phyloP scores from a whole-genome alignment of 2,888 invertebrate genomes.

The Morpho achilles region DNA sequence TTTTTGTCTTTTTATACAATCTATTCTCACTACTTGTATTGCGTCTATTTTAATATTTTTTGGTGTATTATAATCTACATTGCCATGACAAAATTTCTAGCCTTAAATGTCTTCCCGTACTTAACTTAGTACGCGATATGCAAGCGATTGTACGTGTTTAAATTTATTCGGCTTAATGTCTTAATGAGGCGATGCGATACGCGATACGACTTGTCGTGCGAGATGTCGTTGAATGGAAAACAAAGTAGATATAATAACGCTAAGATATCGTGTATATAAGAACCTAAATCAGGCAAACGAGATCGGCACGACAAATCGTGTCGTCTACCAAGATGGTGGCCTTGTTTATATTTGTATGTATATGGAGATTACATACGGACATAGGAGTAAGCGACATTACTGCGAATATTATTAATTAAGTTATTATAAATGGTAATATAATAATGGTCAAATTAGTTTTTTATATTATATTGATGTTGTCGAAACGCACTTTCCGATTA shows the following conservation, averaged over 20 bases:
- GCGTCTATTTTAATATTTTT: no score
- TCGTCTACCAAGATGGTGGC: conserved; percentile 36
- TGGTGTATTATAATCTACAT: no score
- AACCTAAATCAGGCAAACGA: conserved; percentile 1
- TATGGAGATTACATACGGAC: conserved; percentile 44
- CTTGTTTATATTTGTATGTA: conserved; percentile 36
- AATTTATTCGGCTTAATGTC: neutral
- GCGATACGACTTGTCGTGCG: conserved; percentile 9
- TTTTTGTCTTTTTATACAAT: no score
- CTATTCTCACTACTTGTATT: no score
- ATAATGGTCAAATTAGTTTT: conserved; percentile 33
- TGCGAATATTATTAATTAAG: conserved; percentile 70
- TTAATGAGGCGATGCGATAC: neutral
- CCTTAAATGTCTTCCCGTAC: no score
- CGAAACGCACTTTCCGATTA: conserved; percentile 54
- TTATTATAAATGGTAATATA: conserved; percentile 48
- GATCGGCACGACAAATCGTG: conserved; percentile 1
- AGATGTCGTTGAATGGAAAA: neutral
- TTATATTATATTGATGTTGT: conserved; percentile 59
- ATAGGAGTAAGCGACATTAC: conserved; percentile 59
- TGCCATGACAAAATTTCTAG: no score
- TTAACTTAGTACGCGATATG: no score
- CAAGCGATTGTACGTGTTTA: no score
- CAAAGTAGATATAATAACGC: conserved; percentile 2
- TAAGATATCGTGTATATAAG: conserved; percentile 20